Base-by-base conservation (phyloP, 2,113 vertebrate species). In the Strigops habroptila region DNA sequence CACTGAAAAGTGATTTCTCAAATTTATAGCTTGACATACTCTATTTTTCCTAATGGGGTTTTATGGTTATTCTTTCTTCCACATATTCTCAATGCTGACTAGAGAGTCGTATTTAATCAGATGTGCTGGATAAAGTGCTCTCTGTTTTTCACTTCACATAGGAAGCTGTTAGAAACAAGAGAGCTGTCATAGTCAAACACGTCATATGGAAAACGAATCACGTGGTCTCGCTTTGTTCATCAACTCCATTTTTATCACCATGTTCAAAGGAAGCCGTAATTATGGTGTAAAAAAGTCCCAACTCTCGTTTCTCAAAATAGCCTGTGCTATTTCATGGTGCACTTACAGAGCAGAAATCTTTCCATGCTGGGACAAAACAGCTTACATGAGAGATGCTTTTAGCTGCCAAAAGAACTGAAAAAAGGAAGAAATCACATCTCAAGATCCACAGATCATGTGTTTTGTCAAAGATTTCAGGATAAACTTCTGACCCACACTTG, bases 161-260 rank as follows among this genome's bases (percentile, higher is more conserved):
- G 59, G 78, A 96, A 92, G 86, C 92, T 90, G 43, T 81, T 64
- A 71, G 52, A 55, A 83, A 51, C 51, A 35, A 71, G 73, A 92
- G 73, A 91, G 68, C 75, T 95, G 82, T 93, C 91, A 83, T 48
- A 93, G 82, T 91, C 82, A 92, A 82, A 93, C 74, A 88, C 18
- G 11, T 91, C 89, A 86, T 49, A 82, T 9, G 76, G 79, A 85
- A 64, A 84, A 96, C 65, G 60, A 88, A 92, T 93, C 90, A 91
- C 23, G 14, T 90, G 86, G 46, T 57, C 74, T 87, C 4, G 1
- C 91, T 96, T 75, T 85, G 74, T 81, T 95, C 86, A 92, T 59
- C 74, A 86, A 12, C 89, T 60, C 46, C 70, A 85, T 79, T 89
- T 95, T 88, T 90, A 82, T 83, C 75, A 85, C 71, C 69, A 65